Percentiles rank a stretch among this genome's conserved stretches.
Evolutionary conservation across 1,140 invertebrate species (phyloP).

Genomic region (Lysiphlebus fabarum): DNA sequence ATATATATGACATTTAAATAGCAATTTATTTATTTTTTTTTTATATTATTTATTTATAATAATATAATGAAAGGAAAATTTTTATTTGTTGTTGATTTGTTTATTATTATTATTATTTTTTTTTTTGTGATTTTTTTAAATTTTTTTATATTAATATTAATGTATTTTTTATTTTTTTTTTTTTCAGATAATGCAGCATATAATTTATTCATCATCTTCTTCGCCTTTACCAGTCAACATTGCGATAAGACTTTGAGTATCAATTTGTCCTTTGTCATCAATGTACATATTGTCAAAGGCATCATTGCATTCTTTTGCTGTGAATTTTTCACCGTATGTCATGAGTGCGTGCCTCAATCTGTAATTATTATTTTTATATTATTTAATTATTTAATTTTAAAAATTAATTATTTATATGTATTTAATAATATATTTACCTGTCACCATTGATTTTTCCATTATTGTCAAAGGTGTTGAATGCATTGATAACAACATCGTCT

Average conservation of each 20-base stretch:
- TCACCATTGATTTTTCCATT: conserved; percentile 85
- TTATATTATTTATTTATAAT: too few species aligned
- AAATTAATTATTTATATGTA: too few species aligned
- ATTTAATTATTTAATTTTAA: too few species aligned
- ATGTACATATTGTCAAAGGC: conserved; percentile 94
- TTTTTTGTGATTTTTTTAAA: too few species aligned
- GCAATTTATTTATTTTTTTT: too few species aligned
- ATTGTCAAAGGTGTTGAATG: conserved; percentile 94
- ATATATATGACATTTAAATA: too few species aligned
- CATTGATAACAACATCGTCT: conserved; percentile 89
- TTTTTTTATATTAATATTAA: too few species aligned
- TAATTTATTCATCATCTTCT: conserved; percentile 64
- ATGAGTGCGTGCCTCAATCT: conserved; percentile 90
- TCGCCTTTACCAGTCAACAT: conserved; percentile 81
- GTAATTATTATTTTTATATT: conserved; percentile 31
- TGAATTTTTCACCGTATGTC: conserved; percentile 97
- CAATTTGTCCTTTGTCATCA: conserved; percentile 88
- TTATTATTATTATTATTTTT: too few species aligned
- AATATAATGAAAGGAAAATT: too few species aligned
- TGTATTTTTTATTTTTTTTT: neutral
- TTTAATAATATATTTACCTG: too few species aligned
- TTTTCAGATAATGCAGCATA: conserved; percentile 8
- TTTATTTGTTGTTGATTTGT: too few species aligned
- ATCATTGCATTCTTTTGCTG: conserved; percentile 86
- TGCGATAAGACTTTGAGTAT: conserved; percentile 82